A percentile compares a stretch with the other conserved stretches of the same genome.
phyloP scores from a whole-genome alignment of 2,888 invertebrate genomes.

The Trachelus tabidus region DNA sequence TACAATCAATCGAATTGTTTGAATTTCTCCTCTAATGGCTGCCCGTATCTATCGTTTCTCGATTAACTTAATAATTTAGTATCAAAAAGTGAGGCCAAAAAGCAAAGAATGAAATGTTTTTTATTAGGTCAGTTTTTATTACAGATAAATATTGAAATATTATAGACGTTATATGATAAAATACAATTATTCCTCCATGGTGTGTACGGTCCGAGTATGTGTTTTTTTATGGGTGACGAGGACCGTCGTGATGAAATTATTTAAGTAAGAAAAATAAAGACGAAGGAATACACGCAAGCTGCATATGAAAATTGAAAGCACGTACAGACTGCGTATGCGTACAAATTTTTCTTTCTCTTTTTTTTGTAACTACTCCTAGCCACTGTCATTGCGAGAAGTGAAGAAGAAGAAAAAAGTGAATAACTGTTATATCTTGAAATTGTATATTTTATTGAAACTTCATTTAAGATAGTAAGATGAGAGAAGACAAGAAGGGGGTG shows the following conservation, averaged over 20 bases:
- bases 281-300: constrained; percentile 33
- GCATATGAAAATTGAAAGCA: constrained; percentile 4
- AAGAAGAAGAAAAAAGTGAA: not conserved
- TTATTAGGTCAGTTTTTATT: constrained; percentile 60
- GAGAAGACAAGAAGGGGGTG: not conserved
- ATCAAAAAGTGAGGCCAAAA: constrained; percentile 57
- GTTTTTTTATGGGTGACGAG: not conserved
- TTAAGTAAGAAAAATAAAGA: not conserved
- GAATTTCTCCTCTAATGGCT: not conserved
- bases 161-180: constrained; percentile 49
- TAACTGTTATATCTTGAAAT: not conserved
- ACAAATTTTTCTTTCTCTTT: not conserved
- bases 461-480: not conserved
- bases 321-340: not conserved
- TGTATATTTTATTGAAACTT: not conserved
- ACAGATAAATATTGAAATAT: constrained; percentile 52
- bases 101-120: constrained; percentile 46
- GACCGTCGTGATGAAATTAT: not conserved
- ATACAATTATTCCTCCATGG: constrained; percentile 49
- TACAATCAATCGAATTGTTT: not conserved
- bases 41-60: not conserved
- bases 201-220: constrained; percentile 39
- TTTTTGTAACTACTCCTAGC: not conserved
- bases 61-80: constrained; percentile 24
- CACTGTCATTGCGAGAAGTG: not conserved